phyloP scores from a whole-genome alignment of 1,140 invertebrate genomes.

The Schlechtendalia chinensis region DNA sequence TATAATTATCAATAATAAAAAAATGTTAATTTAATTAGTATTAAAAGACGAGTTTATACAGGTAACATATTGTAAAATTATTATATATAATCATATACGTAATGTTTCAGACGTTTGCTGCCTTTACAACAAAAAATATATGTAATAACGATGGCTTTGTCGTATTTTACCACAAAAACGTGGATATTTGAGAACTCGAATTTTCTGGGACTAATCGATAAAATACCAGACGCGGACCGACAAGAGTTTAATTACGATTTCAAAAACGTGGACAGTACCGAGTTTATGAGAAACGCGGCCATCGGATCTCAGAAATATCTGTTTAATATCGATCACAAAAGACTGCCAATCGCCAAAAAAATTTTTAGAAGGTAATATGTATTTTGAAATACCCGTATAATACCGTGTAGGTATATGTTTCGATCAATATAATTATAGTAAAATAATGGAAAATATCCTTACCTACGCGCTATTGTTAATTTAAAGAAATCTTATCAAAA shows the following conservation, averaged over 20 bases:
- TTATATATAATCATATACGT: too few relatives aligned
- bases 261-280: conserved; percentile 56
- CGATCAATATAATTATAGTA: neutral
- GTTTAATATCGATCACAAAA: conserved; percentile 59
- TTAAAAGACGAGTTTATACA: too few relatives aligned
- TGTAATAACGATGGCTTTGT: conserved; percentile 70
- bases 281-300: conserved; percentile 61
- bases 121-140: conserved; percentile 61
- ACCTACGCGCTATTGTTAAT: too few relatives aligned
- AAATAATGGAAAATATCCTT: too few relatives aligned
- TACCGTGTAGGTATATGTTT: neutral
- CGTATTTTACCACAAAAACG: conserved; percentile 88
- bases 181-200: conserved; percentile 90
- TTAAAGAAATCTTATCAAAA: neutral
- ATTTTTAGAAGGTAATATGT: neutral
- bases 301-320: conserved; percentile 62
- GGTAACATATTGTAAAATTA: too few relatives aligned
- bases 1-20: too few relatives aligned
- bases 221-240: conserved; percentile 59
- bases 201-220: conserved; percentile 66
- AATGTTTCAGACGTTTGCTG: conserved; percentile 56
- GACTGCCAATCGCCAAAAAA: neutral
- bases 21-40: too few relatives aligned
- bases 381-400: neutral
- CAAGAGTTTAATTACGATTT: conserved; percentile 57